Conservation (phyloP, 2,113 vertebrate species). For the Ailurus styani region DNA sequence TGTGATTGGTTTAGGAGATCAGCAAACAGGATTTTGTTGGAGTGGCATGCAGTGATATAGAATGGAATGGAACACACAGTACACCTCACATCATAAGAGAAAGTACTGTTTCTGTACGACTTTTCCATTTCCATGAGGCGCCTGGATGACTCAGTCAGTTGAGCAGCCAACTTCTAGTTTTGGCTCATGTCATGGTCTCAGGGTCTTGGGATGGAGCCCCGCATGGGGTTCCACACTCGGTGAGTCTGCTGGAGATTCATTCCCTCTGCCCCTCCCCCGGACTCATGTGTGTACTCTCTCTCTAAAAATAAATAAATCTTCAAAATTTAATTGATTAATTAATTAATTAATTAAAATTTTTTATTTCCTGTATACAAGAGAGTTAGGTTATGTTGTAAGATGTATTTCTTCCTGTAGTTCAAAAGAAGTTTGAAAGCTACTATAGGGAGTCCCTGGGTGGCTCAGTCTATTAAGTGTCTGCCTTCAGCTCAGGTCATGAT, state of each 20-base stretch:
- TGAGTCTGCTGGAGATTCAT: background rate
- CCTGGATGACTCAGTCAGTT: background rate
- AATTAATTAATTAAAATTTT: too few relatives aligned
- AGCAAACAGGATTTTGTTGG: background rate
- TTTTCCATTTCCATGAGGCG: background rate
- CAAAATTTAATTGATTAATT: too few relatives aligned
- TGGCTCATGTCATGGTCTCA: background rate
- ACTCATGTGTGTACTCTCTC: background rate
- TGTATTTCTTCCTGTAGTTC: background rate
- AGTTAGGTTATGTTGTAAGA: background rate
- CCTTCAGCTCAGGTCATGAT: too few relatives aligned
- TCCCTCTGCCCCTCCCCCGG: background rate
- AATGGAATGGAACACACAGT: background rate
- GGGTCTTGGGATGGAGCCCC: background rate
- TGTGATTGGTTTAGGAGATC: background rate
- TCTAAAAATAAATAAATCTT: too few relatives aligned
- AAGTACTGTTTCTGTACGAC: background rate
- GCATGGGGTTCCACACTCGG: background rate
- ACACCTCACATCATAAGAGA: background rate
- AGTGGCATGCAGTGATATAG: background rate
- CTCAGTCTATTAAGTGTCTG: too few relatives aligned
- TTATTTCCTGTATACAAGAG: background rate
- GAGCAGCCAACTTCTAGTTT: background rate
- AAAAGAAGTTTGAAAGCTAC: background rate
- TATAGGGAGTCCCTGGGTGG: too few relatives aligned